phyloP scores from a whole-genome alignment of 1,140 invertebrate genomes.

The Aphis craccivora region DNA sequence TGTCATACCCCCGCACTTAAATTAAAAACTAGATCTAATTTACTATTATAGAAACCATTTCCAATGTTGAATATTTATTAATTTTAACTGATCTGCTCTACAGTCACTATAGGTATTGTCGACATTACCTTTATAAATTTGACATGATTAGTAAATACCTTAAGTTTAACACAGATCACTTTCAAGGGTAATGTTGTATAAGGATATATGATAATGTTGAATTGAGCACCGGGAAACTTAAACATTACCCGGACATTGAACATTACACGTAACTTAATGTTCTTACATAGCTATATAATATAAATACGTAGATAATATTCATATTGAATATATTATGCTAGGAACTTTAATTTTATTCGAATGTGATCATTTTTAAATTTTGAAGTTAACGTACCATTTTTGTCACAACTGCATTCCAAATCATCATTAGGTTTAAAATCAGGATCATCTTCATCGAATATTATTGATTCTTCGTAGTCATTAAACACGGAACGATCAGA shows the following conservation, averaged over 20 bases:
- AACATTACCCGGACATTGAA: too few species aligned
- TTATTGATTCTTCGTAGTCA: slow-evolving; percentile 51
- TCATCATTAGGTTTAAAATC: slow-evolving; percentile 33
- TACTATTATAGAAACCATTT: too few species aligned
- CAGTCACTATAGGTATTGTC: too few species aligned
- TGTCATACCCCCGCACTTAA: too few species aligned
- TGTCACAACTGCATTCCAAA: neutral
- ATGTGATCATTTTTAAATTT: neutral
- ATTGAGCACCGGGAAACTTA: neutral
- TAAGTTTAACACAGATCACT: neutral
- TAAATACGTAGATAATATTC: too few species aligned
- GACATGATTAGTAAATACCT: neutral
- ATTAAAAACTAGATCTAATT: too few species aligned
- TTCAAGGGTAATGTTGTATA: neutral
- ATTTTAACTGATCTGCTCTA: too few species aligned
- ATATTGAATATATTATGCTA: neutral
- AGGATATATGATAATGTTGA: neutral
- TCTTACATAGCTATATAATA: too few species aligned
- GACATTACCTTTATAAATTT: too few species aligned
- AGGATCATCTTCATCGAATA: slow-evolving; percentile 49
- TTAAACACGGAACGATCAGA: slow-evolving; percentile 15
- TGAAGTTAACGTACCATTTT: neutral
- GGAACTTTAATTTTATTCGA: neutral
- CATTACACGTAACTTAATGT: too few species aligned
- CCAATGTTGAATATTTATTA: too few species aligned